A percentile compares a stretch with the other conserved stretches of the same genome.
phyloP scores from a whole-genome alignment of 2,797 vertebrate species.

The Trichosurus vulpecula region DNA sequence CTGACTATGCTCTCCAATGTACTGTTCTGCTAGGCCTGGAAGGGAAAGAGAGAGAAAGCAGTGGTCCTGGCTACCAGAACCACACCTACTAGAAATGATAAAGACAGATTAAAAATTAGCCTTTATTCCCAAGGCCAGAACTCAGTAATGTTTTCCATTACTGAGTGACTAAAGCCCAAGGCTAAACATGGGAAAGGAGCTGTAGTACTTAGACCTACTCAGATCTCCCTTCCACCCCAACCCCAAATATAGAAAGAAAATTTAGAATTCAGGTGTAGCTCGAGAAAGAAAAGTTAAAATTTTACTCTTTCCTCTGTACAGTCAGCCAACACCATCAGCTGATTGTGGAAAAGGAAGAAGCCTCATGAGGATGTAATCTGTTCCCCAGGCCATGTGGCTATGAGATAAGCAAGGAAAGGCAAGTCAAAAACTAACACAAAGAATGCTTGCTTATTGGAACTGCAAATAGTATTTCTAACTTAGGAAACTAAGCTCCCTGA shows the following conservation, averaged over 20 bases:
- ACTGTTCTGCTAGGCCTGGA: background rate
- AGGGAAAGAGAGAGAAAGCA: background rate
- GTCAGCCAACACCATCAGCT: background rate
- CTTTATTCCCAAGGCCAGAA: background rate
- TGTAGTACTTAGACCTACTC: background rate
- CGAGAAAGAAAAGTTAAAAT: background rate
- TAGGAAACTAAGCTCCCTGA: background rate
- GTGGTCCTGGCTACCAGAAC: background rate
- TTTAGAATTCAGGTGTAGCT: background rate
- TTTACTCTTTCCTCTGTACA: background rate
- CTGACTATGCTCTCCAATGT: background rate
- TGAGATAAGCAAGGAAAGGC: background rate
- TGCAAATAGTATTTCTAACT: background rate
- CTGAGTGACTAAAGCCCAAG: background rate
- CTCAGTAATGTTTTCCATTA: background rate
- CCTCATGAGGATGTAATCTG: background rate
- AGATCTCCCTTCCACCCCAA: background rate
- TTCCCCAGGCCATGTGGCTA: background rate
- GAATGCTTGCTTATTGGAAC: background rate
- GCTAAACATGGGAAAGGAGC: background rate
- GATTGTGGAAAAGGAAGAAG: background rate
- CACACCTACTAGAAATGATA: background rate
- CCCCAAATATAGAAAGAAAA: background rate
- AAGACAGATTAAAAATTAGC: background rate
- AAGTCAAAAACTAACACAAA: background rate